These are phyloP conservation scores for Tetropium fuscum DNA, from an alignment of 2,888 invertebrate species.

Conservation along the genomic window DNA sequence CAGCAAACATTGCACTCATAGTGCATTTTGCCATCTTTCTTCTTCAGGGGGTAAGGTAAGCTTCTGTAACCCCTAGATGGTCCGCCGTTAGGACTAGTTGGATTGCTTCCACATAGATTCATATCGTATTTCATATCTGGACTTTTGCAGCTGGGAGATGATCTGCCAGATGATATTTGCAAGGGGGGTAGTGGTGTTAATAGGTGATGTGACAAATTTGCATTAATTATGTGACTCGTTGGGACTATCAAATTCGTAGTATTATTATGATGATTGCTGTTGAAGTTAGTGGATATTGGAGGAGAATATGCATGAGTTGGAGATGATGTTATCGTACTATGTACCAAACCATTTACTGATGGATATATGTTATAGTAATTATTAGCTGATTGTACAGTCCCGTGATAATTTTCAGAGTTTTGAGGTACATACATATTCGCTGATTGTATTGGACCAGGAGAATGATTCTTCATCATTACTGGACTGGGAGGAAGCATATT, in stretches of 20 bases:
- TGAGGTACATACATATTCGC: conserved; percentile 70
- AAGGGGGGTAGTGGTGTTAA: conserved; percentile 72
- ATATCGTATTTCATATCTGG: conserved; percentile 73
- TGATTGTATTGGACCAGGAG: conserved; percentile 63
- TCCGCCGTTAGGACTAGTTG: conserved; percentile 79
- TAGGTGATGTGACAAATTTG: conserved; percentile 72
- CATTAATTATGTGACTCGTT: conserved; percentile 64
- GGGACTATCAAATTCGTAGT: conserved; percentile 64
- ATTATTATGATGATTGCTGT: conserved; percentile 68
- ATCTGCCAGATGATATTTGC: conserved; percentile 67
- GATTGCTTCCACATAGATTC: conserved; percentile 78
- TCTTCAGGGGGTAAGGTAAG: conserved; percentile 95
- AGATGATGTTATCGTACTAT: conserved; percentile 60
- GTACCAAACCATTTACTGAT: conserved; percentile 59
- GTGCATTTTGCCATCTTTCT: conserved; percentile 99
- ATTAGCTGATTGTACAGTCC: conserved; percentile 54
- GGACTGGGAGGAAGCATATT: conserved; percentile 66
- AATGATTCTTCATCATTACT: conserved; percentile 57
- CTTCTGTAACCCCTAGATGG: conserved; percentile 91
- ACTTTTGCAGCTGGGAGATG: conserved; percentile 79
- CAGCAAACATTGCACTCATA: conserved; percentile 99
- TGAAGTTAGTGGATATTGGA: conserved; percentile 55
- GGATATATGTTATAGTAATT: conserved; percentile 64
- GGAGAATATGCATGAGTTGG: conserved; percentile 56
- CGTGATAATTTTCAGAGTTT: conserved; percentile 64